Percentiles rank a stretch among this genome's conserved stretches.
phyloP scores from a whole-genome alignment of 92 coral and sea anemone species.

The Bergia sp. region DNA sequence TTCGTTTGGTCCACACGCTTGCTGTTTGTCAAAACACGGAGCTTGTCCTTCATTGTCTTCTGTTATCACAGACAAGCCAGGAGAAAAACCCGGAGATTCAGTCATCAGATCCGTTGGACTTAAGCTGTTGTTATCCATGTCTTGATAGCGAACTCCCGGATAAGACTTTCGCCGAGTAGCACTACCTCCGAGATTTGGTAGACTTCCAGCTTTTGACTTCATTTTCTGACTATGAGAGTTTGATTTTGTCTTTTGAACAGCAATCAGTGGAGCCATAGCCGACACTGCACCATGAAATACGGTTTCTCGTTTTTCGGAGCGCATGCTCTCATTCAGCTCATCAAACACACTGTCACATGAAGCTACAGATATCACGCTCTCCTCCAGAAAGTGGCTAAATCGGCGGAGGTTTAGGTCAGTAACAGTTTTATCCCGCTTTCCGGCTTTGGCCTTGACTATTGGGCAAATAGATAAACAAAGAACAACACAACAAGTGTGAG shows the following conservation, averaged over 20 bases:
- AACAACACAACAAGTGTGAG: not conserved
- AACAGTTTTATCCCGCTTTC: slow-evolving; percentile 43
- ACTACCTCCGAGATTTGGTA: slow-evolving; percentile 28
- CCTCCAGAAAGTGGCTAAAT: slow-evolving; percentile 72
- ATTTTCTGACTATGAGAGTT: not conserved
- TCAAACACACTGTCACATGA: slow-evolving; percentile 78
- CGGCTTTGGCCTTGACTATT: slow-evolving; percentile 41
- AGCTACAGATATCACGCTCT: slow-evolving; percentile 79
- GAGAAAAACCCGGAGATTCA: not conserved
- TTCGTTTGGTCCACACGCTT: not conserved
- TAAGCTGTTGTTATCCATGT: not conserved
- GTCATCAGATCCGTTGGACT: not conserved
- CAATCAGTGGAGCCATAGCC: slow-evolving; percentile 45
- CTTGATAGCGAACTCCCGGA: slow-evolving; percentile 21
- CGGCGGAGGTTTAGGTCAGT: slow-evolving; percentile 71
- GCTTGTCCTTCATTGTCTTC: slow-evolving; percentile 25
- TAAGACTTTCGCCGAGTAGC: slow-evolving; percentile 22
- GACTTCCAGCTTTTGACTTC: slow-evolving; percentile 23
- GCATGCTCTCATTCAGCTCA: slow-evolving; percentile 71
- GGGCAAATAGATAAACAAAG: not conserved
- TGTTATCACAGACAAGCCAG: not conserved
- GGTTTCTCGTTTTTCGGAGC: slow-evolving; percentile 42
- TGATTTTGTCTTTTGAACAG: slow-evolving; percentile 23
- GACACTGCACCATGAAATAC: slow-evolving; percentile 21
- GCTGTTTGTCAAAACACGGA: slow-evolving; percentile 2